Evolutionary conservation across 2,113 vertebrate genomes (phyloP).

Genomic region (Turdus rufiventris): DNA sequence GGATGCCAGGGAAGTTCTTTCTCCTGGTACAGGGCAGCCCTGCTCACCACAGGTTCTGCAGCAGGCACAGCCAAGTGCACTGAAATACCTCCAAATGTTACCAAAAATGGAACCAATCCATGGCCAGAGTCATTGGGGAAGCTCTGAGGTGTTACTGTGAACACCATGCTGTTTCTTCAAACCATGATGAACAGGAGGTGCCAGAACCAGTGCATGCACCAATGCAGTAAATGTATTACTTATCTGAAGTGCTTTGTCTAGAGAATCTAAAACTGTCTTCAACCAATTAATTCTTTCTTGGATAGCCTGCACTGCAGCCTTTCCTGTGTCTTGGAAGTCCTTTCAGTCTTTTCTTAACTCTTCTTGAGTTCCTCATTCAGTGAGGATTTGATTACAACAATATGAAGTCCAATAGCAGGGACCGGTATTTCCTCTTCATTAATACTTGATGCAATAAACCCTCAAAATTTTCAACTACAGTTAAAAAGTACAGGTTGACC

Average conservation of each 20-base stretch:
- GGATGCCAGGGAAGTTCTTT: neutral
- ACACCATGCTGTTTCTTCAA: neutral
- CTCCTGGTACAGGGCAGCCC: neutral
- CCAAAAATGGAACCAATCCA: neutral
- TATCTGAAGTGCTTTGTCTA: neutral
- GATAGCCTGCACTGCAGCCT: neutral
- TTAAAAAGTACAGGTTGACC: neutral
- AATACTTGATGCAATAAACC: neutral
- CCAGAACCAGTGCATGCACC: neutral
- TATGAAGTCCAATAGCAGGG: neutral
- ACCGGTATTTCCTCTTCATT: neutral
- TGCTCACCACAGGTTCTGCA: neutral
- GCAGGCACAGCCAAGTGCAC: neutral
- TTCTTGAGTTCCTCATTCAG: neutral
- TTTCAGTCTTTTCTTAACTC: neutral
- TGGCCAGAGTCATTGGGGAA: neutral
- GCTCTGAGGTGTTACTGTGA: accelerated
- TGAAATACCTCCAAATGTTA: neutral
- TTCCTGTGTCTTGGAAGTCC: neutral
- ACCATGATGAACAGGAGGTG: neutral
- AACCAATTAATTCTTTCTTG: neutral
- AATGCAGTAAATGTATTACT: neutral
- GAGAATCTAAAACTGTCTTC: neutral
- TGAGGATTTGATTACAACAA: neutral
- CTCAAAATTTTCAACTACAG: neutral